A percentile compares a stretch with the other conserved stretches of the same genome.
phyloP scores from a whole-genome alignment of 2,797 vertebrate genomes.

The Epinephelus awoara region DNA sequence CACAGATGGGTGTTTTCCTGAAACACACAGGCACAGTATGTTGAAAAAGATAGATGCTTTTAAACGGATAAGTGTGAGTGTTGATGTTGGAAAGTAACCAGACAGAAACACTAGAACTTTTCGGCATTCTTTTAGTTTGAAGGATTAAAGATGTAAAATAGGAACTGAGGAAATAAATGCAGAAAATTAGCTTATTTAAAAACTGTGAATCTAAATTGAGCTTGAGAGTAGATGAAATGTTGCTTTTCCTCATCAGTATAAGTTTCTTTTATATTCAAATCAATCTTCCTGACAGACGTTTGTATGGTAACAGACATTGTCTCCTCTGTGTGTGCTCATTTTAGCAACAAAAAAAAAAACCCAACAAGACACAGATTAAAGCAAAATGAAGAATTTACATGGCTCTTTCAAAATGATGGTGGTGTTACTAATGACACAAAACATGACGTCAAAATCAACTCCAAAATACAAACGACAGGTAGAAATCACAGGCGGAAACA shows the following conservation, averaged over 20 bases:
- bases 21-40: neutral
- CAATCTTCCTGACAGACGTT: neutral
- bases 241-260: neutral
- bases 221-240: no score
- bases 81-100: constrained; percentile 22
- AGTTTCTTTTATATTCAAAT: neutral
- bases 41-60: neutral
- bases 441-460: constrained; percentile 6
- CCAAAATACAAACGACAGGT: constrained; percentile 52
- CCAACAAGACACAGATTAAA: neutral
- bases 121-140: neutral
- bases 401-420: rapidly evolving
- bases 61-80: neutral
- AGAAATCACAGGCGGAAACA: constrained; percentile 50
- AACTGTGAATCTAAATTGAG: neutral
- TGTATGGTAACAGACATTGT: neutral
- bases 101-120: neutral
- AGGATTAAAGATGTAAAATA: neutral
- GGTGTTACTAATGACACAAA: neutral
- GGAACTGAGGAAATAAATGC: neutral
- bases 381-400: neutral
- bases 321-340: neutral
- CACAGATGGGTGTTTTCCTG: neutral
- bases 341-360: neutral
- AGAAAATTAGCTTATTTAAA: neutral